Percentiles rank a stretch among this genome's conserved stretches.
Conservation (phyloP, 2,113 vertebrate genomes). For the Tychaedon coryphoeus region DNA sequence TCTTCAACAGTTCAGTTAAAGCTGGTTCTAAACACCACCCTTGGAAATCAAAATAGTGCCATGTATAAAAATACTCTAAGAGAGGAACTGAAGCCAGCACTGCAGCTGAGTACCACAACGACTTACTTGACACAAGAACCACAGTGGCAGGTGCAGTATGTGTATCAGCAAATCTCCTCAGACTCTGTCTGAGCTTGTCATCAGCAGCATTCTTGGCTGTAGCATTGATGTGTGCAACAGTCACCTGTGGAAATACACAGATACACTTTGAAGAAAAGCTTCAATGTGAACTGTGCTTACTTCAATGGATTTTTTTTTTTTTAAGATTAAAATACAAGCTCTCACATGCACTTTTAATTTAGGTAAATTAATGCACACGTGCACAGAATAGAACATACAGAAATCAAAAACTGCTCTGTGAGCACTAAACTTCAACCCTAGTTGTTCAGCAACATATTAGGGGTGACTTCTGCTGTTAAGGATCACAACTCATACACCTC, state of each 20-base stretch:
- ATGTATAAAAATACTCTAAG: neutral
- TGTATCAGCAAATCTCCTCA: slow-evolving; percentile 94
- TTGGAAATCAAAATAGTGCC: neutral
- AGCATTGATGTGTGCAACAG: slow-evolving; percentile 97
- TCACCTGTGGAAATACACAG: slow-evolving; percentile 79
- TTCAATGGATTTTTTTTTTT: neutral
- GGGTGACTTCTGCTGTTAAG: neutral
- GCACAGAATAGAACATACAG: neutral
- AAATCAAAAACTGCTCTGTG: neutral
- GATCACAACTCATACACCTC: neutral
- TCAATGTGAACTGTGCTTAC: neutral
- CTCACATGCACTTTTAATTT: neutral
- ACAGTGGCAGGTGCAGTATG: slow-evolving; percentile 95
- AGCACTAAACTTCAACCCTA: neutral
- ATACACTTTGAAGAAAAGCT: neutral
- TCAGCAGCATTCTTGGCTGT: slow-evolving; percentile 99
- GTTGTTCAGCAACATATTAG: neutral
- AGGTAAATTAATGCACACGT: neutral
- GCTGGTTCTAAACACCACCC: neutral
- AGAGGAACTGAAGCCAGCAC: neutral
- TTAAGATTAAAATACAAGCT: neutral
- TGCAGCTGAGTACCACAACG: neutral
- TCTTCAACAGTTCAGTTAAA: neutral
- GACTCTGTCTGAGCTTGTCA: slow-evolving; percentile 95
- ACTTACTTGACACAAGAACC: slow-evolving; percentile 94